Evolutionary conservation across 2,797 vertebrate genomes (phyloP).

Genomic region (Cossypha polioptera): DNA sequence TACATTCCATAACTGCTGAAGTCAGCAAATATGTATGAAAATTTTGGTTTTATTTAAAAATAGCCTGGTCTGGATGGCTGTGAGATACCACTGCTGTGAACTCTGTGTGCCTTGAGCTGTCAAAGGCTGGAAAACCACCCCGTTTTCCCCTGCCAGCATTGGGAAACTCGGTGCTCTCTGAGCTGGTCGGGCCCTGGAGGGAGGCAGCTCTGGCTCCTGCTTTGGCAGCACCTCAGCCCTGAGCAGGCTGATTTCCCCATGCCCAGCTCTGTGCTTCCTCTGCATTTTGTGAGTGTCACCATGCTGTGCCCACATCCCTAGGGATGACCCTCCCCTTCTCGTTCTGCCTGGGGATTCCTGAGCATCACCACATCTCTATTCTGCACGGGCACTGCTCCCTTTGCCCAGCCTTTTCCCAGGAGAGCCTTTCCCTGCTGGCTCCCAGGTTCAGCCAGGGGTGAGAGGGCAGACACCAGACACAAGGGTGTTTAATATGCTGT

Average conservation of each 20-base stretch:
- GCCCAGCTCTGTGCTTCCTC: background rate
- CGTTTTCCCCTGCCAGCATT: fast-evolving
- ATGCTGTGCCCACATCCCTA: background rate
- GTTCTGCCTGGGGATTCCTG: background rate
- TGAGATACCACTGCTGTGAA: background rate
- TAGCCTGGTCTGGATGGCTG: fast-evolving
- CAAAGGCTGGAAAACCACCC: background rate
- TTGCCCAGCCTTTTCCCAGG: background rate
- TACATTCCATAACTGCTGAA: background rate
- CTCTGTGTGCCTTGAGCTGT: background rate
- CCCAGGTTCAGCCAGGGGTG: fast-evolving
- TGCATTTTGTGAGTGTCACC: background rate
- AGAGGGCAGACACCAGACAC: background rate
- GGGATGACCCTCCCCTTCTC: too few species aligned
- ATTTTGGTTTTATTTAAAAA: background rate
- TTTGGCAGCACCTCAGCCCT: background rate
- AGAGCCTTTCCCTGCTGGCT: background rate
- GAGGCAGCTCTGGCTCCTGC: background rate
- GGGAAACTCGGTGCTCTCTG: fast-evolving
- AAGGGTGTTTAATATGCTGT: background rate
- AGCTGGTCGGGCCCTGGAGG: fast-evolving
- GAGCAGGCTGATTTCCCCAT: fast-evolving
- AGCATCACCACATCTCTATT: fast-evolving
- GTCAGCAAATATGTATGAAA: background rate
- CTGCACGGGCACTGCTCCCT: background rate